Base-by-base conservation (phyloP, 2,113 vertebrate genomes). In the Calidris pygmaea region DNA sequence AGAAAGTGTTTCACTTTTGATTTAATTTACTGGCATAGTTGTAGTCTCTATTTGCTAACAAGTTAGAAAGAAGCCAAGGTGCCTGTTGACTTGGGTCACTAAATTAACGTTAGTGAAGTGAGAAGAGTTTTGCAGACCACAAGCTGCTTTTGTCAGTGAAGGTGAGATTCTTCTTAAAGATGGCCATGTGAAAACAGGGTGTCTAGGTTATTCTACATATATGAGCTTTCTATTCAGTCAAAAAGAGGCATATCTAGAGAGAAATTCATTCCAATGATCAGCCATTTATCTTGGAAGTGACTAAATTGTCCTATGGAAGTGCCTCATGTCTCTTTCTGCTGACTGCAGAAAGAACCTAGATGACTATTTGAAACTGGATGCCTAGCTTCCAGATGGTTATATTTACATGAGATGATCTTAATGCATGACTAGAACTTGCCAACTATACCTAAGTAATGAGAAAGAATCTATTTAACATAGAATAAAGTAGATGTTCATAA, bases 401-500 rank as follows among this genome's bases (percentile, higher is more conserved):
- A 83, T 86, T 90, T 96, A 86, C 72, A 53, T 52, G 48, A 89
- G 50, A 60, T 91, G 59, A 92, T 95, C 72, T 77, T 76, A 88
- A 96, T 88, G 53, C 32, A 52, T 83, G 71, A 83, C 82, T 88
- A 70, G 53, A 88, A 83, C 71, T 90, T 90, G 53, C 71, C 79
- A 94, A 17, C 83, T 95, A 70, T 48, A 94, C 55, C 32, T 67
- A 85, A 93, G 60, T 93, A 91, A 96, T 81, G 73, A 89, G 81
- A 17, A 91, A 93, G 73, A 91, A 94, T 94, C 41, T 93, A 55
- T 89, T 91, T 84, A 91, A 81, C 76, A 77, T 50, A 70, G 75
- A 86, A 86, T 81, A 84, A 87, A 91, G 32, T 84, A 91, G 47
- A 77, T 77, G 37, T 84, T 91, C 29, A 89, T 93, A 92, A 96